Percentiles rank a stretch among this genome's conserved stretches.
phyloP scores from a whole-genome alignment of 2,888 invertebrate species.

The Macrosoma leucophasiata region DNA sequence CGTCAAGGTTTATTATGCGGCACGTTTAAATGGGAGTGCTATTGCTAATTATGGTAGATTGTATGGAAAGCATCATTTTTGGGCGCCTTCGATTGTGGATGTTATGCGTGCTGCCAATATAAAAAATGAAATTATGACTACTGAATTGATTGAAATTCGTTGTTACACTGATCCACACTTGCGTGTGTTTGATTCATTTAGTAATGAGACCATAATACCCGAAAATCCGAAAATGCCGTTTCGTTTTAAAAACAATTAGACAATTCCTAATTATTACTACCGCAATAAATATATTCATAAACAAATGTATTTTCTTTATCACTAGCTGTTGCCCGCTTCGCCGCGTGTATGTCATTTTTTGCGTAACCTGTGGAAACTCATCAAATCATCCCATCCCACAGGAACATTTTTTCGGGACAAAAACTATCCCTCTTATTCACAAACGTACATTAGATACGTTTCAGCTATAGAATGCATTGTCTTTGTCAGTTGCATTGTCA shows the following conservation, averaged over 20 bases:
- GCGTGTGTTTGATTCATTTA: slow-evolving; percentile 36
- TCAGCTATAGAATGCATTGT: too few relatives aligned
- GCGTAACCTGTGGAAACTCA: too few relatives aligned
- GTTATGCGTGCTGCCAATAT: slow-evolving; percentile 49
- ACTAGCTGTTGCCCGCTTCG: too few relatives aligned
- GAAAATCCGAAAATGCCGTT: slow-evolving; percentile 12
- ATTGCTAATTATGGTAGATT: slow-evolving; percentile 42
- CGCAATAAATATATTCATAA: not conserved
- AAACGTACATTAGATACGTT: too few relatives aligned
- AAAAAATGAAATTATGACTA: slow-evolving; percentile 42
- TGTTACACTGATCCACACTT: slow-evolving; percentile 44
- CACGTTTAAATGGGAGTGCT: slow-evolving; percentile 39
- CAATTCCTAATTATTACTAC: not conserved
- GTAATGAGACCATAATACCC: slow-evolving; percentile 27
- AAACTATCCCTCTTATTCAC: too few relatives aligned
- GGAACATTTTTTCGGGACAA: too few relatives aligned
- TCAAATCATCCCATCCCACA: too few relatives aligned
- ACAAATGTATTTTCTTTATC: too few relatives aligned
- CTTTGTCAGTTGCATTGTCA: too few relatives aligned
- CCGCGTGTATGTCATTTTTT: too few relatives aligned
- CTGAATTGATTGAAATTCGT: slow-evolving; percentile 42
- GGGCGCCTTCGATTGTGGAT: slow-evolving; percentile 40
- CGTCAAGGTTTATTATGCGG: slow-evolving; percentile 38
- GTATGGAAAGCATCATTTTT: slow-evolving; percentile 57
- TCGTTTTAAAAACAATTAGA: slow-evolving; percentile 1